Percentiles rank a stretch among this genome's conserved stretches.
Conservation (phyloP, 2,113 vertebrate genomes). For the Uropsilus gracilis region DNA sequence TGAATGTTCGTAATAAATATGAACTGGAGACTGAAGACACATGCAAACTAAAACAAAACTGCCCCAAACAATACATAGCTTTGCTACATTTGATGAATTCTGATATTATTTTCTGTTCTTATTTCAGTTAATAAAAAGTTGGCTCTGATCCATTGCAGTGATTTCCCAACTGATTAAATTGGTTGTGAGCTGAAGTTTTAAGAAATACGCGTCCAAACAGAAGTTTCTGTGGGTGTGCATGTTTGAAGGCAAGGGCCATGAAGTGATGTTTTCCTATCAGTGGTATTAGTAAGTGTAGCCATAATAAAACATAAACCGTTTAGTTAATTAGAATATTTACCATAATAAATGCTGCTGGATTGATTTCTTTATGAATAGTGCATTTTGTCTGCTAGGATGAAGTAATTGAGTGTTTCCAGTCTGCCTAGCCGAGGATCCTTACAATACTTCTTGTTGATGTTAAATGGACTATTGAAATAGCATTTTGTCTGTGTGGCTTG, state of each 20-base stretch:
- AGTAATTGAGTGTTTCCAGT: conserved; percentile 77
- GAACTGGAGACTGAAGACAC: neutral
- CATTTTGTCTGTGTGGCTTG: conserved; percentile 67
- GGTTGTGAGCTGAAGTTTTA: conserved; percentile 57
- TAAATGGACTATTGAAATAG: conserved; percentile 48
- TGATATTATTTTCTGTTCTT: neutral
- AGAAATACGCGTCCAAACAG: conserved; percentile 33
- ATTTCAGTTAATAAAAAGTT: conserved; percentile 28
- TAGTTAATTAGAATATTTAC: conserved; percentile 79
- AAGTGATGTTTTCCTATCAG: conserved; percentile 79
- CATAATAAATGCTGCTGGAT: conserved; percentile 66
- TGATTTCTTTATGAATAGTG: conserved; percentile 76
- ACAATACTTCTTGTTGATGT: conserved; percentile 69
- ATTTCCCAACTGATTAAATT: conserved; percentile 70
- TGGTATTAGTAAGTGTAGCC: conserved; percentile 69
- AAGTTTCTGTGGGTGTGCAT: conserved; percentile 47
- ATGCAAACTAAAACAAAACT: neutral
- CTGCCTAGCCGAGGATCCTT: conserved; percentile 59
- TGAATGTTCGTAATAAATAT: neutral
- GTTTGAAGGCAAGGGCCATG: conserved; percentile 56
- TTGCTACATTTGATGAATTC: neutral
- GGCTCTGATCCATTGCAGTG: conserved; percentile 38
- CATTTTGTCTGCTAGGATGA: conserved; percentile 73
- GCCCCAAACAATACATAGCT: neutral
- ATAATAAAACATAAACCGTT: conserved; percentile 67